A percentile compares a stretch with the other conserved stretches of the same genome.
phyloP scores from a whole-genome alignment of 2,797 vertebrate species.

The Pseudopleuronectes americanus region DNA sequence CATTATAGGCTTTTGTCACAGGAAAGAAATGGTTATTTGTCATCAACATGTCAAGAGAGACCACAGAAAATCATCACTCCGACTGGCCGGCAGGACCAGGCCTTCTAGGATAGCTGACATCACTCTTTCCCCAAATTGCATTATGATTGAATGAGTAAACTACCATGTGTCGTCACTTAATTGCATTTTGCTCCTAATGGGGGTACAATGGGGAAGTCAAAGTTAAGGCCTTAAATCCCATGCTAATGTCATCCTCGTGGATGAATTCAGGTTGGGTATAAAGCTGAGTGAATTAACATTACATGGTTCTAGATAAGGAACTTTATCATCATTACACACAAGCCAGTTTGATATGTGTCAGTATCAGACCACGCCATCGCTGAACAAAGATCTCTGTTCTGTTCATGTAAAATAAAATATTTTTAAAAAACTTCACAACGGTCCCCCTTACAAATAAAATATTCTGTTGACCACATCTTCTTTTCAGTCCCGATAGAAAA shows the following conservation, averaged over 20 bases:
- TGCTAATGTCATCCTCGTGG: conserved; percentile 10
- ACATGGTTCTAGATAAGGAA: not conserved
- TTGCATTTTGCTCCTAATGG: conserved; percentile 25
- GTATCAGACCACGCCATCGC: conserved; percentile 3
- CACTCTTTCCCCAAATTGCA: conserved; percentile 43
- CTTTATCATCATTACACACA: not conserved
- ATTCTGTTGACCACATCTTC: not conserved
- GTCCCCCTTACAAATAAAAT: not conserved
- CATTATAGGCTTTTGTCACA: conserved; percentile 83
- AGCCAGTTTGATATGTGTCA: not conserved
- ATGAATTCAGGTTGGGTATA: conserved; percentile 11
- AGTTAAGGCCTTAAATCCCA: conserved; percentile 3
- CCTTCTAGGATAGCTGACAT: conserved; percentile 39
- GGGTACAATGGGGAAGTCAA: conserved; percentile 4
- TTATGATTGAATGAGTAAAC: conserved; percentile 49
- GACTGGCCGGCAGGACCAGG: conserved; percentile 38
- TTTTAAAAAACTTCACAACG: not conserved
- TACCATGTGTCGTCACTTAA: conserved; percentile 36
- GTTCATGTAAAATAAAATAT: not conserved
- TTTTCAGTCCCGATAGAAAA: conserved; percentile 1
- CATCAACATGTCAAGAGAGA: conserved; percentile 74
- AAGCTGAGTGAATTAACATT: not conserved
- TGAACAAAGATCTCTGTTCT: not conserved
- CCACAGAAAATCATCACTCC: conserved; percentile 64
- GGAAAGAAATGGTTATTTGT: conserved; percentile 82